phyloP scores from a whole-genome alignment of 2,888 invertebrate genomes.

The Zeuzera pyrina region DNA sequence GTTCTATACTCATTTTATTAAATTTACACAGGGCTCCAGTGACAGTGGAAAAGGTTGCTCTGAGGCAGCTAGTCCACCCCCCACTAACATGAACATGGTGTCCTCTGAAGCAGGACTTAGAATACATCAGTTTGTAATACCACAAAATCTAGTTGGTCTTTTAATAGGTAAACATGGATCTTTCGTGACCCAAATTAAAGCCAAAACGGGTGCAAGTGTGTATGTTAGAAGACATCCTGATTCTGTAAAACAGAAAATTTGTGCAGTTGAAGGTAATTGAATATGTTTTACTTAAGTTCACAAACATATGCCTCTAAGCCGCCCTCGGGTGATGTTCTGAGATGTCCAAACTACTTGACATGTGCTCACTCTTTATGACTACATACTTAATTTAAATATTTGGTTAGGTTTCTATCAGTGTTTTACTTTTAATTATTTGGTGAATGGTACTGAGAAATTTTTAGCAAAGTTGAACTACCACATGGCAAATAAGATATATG shows the following conservation, averaged over 20 bases:
- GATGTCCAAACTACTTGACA: too few species aligned
- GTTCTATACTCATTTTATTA: too few species aligned
- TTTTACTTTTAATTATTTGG: too few species aligned
- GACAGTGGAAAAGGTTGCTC: slow-evolving; percentile 89
- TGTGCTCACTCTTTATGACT: too few species aligned
- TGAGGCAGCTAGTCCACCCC: slow-evolving; percentile 80
- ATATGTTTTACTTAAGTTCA: too few species aligned
- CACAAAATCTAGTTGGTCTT: slow-evolving; percentile 84
- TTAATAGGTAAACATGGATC: slow-evolving; percentile 89
- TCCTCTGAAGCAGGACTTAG: slow-evolving; percentile 56
- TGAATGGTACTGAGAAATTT: too few species aligned
- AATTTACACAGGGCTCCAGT: slow-evolving; percentile 85
- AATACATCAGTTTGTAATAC: slow-evolving; percentile 83
- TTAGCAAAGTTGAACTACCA: too few species aligned
- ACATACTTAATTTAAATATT: too few species aligned
- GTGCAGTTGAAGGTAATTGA: slow-evolving; percentile 87
- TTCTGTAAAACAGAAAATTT: slow-evolving; percentile 83
- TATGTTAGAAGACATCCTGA: slow-evolving; percentile 85
- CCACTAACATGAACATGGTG: slow-evolving; percentile 71
- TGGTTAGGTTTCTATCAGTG: too few species aligned
- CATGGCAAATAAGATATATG: too few species aligned
- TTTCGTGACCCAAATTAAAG: slow-evolving; percentile 86
- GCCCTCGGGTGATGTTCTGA: too few species aligned
- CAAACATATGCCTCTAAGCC: too few species aligned
- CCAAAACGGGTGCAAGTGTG: slow-evolving; percentile 84